Evolutionary conservation across 2,797 vertebrate genomes (phyloP), one percentile per base, ranked within the genome.

Genomic region (Distichodus sexfasciatus): DNA sequence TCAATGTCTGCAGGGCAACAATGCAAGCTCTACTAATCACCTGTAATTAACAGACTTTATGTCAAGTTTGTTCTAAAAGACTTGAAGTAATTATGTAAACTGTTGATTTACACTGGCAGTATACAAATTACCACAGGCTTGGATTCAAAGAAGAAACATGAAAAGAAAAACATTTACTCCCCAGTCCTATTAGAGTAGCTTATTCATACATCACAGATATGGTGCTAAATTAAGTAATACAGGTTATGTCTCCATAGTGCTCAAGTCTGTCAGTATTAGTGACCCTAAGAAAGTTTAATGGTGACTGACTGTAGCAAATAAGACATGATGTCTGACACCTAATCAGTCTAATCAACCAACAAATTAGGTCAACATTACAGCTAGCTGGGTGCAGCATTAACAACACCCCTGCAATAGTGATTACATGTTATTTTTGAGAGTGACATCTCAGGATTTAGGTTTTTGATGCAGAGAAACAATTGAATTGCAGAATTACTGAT

Each of bases 41-140:
- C 70, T 61, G 24, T 36, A 76, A 58, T 70, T 66, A 36, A 31
- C 72, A 78, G 76, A 71, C 82, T 88, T 81, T 46, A 55, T 15
- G 19, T 23, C 10, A 38, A 9, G 6, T n/a, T 33, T 51, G 23
- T 41, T 54, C 17, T 66, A 53, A 14, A n/a, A 33, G 35, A 54
- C 24, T 21, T 54, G n/a, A 74, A 81, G 83, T 84, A 88, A 86
- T 89, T 85, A 85, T 61, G 76, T 71, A 69, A 76, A 84, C 80
- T 72, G 8, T 58, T 80, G 72, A 43, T 66, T 57, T 24, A 70
- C 75, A 81, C 74, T 66, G 68, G 66, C 81, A 74, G 53, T 33
- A 7, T 75, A 77, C 73, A 84, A 84, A 86, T 84, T 61, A 84
- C 83, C 78, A 81, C 71, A 5, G 74, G 79, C 85, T 86, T 81